Percentiles rank a stretch among this genome's conserved stretches.
phyloP scores from a whole-genome alignment of 2,888 invertebrate species.

The Lottia scabra region DNA sequence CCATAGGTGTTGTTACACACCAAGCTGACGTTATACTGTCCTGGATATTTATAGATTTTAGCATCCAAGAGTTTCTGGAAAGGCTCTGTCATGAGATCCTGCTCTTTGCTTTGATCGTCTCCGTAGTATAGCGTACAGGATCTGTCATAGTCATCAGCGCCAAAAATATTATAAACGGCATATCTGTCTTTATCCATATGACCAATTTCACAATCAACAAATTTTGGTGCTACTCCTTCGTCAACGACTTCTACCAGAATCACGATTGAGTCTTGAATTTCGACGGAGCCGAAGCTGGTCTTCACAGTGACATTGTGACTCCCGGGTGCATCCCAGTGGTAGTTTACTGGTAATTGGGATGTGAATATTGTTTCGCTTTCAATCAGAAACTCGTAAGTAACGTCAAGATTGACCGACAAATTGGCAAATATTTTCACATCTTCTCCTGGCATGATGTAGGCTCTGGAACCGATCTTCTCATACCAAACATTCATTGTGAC shows the following conservation, averaged over 20 bases:
- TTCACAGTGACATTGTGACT: conserved; percentile 45
- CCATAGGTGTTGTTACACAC: conserved; percentile 57
- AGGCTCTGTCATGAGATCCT: conserved; percentile 24
- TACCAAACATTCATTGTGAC: conserved; percentile 34
- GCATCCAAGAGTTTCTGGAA: conserved; percentile 24
- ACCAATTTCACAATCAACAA: conserved; percentile 36
- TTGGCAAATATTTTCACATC: conserved; percentile 45
- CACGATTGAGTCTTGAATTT: conserved; percentile 29
- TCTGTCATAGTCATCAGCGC: conserved; percentile 38
- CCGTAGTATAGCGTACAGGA: conserved; percentile 45
- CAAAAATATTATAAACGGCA: conserved; percentile 34
- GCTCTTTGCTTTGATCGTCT: conserved; percentile 26
- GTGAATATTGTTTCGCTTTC: conserved; percentile 48
- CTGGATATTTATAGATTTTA: conserved; percentile 43
- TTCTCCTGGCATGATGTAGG: conserved; percentile 60
- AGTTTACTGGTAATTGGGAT: conserved; percentile 32
- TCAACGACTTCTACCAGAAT: conserved; percentile 49
- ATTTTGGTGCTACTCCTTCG: conserved; percentile 48
- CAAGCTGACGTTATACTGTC: conserved; percentile 46
- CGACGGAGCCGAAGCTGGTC: conserved; percentile 39
- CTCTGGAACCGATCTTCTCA: conserved; percentile 33
- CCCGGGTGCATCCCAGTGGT: conserved; percentile 54
- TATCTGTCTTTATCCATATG: conserved; percentile 29
- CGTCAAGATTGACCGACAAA: conserved; percentile 34
- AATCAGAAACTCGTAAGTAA: conserved; percentile 52